phyloP scores from a whole-genome alignment of 2,113 vertebrate genomes.

The Spea multiplicata region DNA sequence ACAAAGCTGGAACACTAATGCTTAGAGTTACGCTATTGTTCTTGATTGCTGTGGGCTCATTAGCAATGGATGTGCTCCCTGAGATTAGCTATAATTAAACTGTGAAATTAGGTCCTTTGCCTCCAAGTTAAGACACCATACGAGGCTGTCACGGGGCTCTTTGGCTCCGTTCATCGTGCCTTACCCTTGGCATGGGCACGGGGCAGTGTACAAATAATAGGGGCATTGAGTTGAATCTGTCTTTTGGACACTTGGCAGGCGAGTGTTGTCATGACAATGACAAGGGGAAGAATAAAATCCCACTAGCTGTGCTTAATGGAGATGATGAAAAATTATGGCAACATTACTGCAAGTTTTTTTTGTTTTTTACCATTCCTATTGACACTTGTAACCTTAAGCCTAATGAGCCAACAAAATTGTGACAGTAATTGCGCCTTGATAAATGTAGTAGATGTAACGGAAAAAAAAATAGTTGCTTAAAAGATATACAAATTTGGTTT shows the following conservation, averaged over 20 bases:
- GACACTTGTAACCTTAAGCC: conserved; percentile 72
- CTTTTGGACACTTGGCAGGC: conserved; percentile 66
- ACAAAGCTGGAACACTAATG: conserved; percentile 55
- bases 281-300: conserved; percentile 69
- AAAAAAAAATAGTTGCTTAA: conserved; percentile 56
- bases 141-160: conserved; percentile 81
- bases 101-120: conserved; percentile 88
- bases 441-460: conserved; percentile 63
- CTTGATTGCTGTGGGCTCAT: conserved; percentile 78
- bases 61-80: conserved; percentile 80
- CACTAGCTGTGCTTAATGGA: conserved; percentile 77
- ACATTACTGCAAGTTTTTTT: conserved; percentile 58
- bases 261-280: conserved; percentile 80
- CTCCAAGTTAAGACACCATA: conserved; percentile 77
- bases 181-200: conserved; percentile 68
- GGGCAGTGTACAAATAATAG: conserved; percentile 68
- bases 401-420: conserved; percentile 63
- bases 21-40: conserved; percentile 61
- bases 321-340: conserved; percentile 85
- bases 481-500: conserved; percentile 54
- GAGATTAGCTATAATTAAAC: conserved; percentile 96
- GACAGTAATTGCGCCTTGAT: conserved; percentile 72
- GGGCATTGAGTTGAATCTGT: conserved; percentile 70
- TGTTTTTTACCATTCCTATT: conserved; percentile 63
- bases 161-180: conserved; percentile 63